Evolutionary conservation across 2,888 invertebrate species (phyloP), one percentile per base, ranked within the genome.

Genomic region (Mesopsocus fuscifrons): DNA sequence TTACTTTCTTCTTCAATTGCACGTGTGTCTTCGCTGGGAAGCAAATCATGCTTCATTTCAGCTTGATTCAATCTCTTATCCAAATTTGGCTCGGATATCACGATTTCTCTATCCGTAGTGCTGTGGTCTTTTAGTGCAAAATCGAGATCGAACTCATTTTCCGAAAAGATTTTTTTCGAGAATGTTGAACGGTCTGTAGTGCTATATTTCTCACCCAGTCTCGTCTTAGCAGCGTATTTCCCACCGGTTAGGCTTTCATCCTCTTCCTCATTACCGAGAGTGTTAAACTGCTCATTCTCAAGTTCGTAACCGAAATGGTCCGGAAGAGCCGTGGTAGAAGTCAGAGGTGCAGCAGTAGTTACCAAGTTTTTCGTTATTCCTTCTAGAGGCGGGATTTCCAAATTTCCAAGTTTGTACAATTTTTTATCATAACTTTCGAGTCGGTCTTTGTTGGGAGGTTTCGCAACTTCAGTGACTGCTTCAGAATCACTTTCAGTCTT

Each of bases 11-110:
- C 13, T 32, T 44, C 13, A 33, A 23, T 11, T 8, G 31, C 23
- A 21, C 43, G 44, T 17, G n/a, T n/a, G n/a, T 40, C 43, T 31
- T 31, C 40, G 18, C 26, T 26, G 6, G 26, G n/a, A 34, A 31
- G n/a, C 18, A 48, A 41, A 47, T 48, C 42, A 20, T 48, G 18
- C 16, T 23, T 38, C 1, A 45, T 26, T 33, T 47, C 40, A 34
- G 34, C 18, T 15, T 18, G 38, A n/a, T n/a, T n/a, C 13, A n/a
- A 17, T 35, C 11, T 33, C 11, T 44, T 41, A 16, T 15, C 26
- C 11, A 26, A 26, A 11, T 26, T 11, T 11, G 26, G 26, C 8
- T 26, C 26, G 26, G 26, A 26, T 26, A 26, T 26, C 11, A 26
- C 26, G 11, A 26, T 26, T 26, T 26, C 26, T 9, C 11, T 6